Conservation (phyloP, 64 coral and sea anemone species). For the Montipora sp. region DNA sequence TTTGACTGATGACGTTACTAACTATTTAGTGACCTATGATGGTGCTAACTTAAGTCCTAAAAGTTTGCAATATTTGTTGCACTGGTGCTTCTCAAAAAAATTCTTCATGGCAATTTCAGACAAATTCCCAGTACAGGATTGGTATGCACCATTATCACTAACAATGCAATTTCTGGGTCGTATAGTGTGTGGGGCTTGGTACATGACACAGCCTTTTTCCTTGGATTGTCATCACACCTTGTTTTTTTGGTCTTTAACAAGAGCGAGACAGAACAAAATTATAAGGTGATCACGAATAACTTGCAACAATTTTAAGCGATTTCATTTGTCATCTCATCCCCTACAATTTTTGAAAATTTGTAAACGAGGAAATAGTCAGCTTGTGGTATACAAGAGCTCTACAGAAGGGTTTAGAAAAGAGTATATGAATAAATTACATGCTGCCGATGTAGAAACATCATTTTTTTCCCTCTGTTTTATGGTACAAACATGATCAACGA, state of each 20-base stretch:
- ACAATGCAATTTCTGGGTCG: slow-evolving; percentile 26
- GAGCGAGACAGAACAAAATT: neutral
- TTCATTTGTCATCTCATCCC: neutral
- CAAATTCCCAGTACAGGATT: neutral
- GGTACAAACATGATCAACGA: neutral
- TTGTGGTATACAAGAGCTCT: neutral
- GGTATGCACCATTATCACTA: neutral
- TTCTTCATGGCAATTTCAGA: slow-evolving; percentile 9
- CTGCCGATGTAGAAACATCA: neutral
- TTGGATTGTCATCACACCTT: slow-evolving; percentile 5
- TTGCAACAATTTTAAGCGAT: neutral
- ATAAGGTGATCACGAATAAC: neutral
- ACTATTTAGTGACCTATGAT: too few species aligned
- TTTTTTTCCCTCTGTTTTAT: neutral
- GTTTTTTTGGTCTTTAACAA: slow-evolving; percentile 3
- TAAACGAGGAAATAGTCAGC: neutral
- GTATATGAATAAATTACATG: neutral
- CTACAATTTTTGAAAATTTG: neutral
- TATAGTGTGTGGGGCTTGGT: neutral
- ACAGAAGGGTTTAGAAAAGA: neutral
- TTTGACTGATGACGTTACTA: neutral
- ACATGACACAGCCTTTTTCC: slow-evolving; percentile 12
- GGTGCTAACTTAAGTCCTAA: neutral
- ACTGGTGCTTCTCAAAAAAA: slow-evolving; percentile 2
- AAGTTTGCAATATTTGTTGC: slow-evolving; percentile 4